Evolutionary conservation across 2,113 vertebrate species (phyloP), one percentile per base, ranked within the genome.

Genomic region (Hyperopisus bebe): DNA sequence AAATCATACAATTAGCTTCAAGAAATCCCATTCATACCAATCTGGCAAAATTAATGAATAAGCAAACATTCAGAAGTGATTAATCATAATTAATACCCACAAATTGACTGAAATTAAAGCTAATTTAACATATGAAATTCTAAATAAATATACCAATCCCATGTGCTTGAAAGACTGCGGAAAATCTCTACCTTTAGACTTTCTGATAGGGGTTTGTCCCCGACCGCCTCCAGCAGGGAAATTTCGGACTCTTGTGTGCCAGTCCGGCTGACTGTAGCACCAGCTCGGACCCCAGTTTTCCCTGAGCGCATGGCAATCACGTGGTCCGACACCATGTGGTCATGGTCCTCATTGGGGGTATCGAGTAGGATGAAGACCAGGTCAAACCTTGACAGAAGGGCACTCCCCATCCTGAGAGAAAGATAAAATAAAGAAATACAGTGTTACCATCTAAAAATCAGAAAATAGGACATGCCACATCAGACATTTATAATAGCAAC

Each of bases 361-460:
- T 99, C 98, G 94, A 99, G 93, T 90, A 99, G 95, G 91, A 99
- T 98, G 93, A 99, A 99, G 85, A 99, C 97, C 19, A 99, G 95
- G 74, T 99, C 98, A 89, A 99, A 99, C 51, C 98, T 97, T 0
- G 98, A 99, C 47, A 99, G 95, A 2, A 99, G 95, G 10, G 98
- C 97, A 24, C 98, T 98, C 62, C 98, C 97, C 98, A 99, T 98
- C 92, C 98, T 99, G 90, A 0, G 92, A 42, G 47, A 50, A 86
- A 5, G n/a, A 27, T 6, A 80, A 86, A 9, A 86, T 15, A 42
- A 35, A 8, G 6, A 80, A 9, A 82, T 31, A 44, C 15, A 80
- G 19, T 55, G 55, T 9, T n/a, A 9, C 55, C 55, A 62, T 62
- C 24, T 62, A 62, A 62, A 62, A n/a, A 82, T 17, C 77, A 82